Evolutionary conservation across 2,888 invertebrate genomes (phyloP).

Genomic region (Empis livida): DNA sequence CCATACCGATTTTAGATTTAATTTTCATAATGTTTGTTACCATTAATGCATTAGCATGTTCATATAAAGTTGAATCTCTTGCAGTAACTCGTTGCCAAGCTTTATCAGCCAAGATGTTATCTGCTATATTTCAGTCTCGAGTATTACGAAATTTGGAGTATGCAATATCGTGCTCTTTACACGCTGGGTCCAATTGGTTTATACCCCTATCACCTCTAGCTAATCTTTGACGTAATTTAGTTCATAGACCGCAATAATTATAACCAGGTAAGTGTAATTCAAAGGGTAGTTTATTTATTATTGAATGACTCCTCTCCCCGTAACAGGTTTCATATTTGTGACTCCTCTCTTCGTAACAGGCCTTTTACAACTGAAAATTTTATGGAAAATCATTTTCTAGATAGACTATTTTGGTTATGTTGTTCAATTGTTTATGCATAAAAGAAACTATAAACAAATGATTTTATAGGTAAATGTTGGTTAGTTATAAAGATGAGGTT

Average conservation of each 20-base stretch:
- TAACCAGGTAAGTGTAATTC: slow-evolving; percentile 17
- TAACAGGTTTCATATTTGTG: not conserved
- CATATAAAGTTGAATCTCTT: slow-evolving; percentile 3
- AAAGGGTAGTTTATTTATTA: slow-evolving; percentile 15
- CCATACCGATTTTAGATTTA: slow-evolving; percentile 21
- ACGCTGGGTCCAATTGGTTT: slow-evolving; percentile 19
- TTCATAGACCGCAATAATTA: slow-evolving; percentile 21
- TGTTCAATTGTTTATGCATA: slow-evolving; percentile 4
- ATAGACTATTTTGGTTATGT: not conserved
- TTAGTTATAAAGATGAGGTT: slow-evolving; percentile 10
- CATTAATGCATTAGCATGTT: slow-evolving; percentile 8
- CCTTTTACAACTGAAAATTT: not conserved
- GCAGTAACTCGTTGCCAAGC: slow-evolving; percentile 8
- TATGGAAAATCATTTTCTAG: not conserved
- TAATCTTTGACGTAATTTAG: slow-evolving; percentile 16
- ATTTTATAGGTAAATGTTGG: not conserved
- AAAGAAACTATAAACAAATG: too few relatives aligned
- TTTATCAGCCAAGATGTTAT: slow-evolving; percentile 6
- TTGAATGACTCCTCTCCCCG: slow-evolving; percentile 4
- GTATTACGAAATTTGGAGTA: slow-evolving; percentile 6
- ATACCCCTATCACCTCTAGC: slow-evolving; percentile 17
- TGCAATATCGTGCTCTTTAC: slow-evolving; percentile 13
- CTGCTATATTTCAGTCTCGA: slow-evolving; percentile 3
- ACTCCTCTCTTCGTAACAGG: not conserved
- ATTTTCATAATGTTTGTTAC: slow-evolving; percentile 22